phyloP scores from a whole-genome alignment of 2,888 invertebrate genomes.

The Psylliodes chrysocephalus region DNA sequence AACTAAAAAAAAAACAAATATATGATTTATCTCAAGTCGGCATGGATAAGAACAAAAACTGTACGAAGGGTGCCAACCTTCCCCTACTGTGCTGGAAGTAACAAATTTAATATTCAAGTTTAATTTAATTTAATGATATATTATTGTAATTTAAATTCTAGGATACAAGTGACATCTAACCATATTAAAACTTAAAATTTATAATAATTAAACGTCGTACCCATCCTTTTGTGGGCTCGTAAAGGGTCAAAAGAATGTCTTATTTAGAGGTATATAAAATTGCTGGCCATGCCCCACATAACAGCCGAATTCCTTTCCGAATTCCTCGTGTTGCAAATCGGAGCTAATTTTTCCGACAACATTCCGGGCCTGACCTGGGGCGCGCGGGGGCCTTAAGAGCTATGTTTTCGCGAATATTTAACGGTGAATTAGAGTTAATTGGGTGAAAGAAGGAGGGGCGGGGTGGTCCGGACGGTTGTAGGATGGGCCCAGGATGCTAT shows the following conservation, averaged over 20 bases:
- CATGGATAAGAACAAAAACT: too few species aligned
- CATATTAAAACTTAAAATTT: too few species aligned
- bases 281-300: neutral
- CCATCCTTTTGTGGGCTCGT: neutral
- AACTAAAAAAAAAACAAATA: too few species aligned
- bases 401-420: slow-evolving; percentile 23
- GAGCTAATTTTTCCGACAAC: slow-evolving; percentile 18
- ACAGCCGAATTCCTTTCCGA: neutral
- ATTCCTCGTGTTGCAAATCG: slow-evolving; percentile 12
- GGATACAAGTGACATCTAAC: too few species aligned
- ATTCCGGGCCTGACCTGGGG: slow-evolving; percentile 26
- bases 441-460: neutral
- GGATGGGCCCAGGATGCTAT: too few species aligned
- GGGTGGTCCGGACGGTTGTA: too few species aligned
- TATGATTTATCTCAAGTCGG: too few species aligned
- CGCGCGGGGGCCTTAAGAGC: neutral
- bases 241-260: slow-evolving; percentile 6
- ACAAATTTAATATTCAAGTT: too few species aligned
- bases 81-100: too few species aligned
- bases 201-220: neutral
- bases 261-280: slow-evolving; percentile 13
- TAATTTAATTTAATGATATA: too few species aligned
- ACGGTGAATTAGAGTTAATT: slow-evolving; percentile 22
- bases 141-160: too few species aligned
- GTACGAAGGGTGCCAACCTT: too few species aligned